A percentile compares a stretch with the other conserved stretches of the same genome.
Evolutionary conservation across 2,113 vertebrate species (phyloP).

Genomic region (Erinaceus europaeus): DNA sequence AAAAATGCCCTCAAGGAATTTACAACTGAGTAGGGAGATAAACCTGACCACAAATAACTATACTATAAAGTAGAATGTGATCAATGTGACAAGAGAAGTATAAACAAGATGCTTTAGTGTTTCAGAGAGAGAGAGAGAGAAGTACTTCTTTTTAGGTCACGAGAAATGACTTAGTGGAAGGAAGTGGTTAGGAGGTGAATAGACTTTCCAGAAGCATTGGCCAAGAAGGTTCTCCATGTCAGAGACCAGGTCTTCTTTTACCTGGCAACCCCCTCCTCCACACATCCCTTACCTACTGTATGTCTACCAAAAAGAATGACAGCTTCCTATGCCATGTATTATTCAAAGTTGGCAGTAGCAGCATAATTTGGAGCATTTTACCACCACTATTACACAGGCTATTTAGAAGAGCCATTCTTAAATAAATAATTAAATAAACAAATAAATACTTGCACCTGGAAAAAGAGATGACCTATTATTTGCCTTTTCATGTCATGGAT

Average conservation of each 20-base stretch:
- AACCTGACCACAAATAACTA: conserved; percentile 41
- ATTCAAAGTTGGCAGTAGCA: neutral
- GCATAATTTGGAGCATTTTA: neutral
- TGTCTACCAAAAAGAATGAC: conserved; percentile 19
- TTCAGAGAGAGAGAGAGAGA: conserved; percentile 20
- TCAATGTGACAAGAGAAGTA: conserved; percentile 25
- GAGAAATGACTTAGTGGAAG: conserved; percentile 41
- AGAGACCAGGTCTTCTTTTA: conserved; percentile 19
- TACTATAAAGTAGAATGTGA: conserved; percentile 38
- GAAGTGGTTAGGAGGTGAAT: conserved; percentile 6
- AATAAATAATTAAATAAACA: neutral
- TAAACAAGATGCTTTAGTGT: conserved; percentile 42
- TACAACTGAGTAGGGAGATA: conserved; percentile 32
- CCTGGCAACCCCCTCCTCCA: too few relatives aligned
- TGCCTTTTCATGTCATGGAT: neutral
- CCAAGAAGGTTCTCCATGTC: conserved; percentile 28
- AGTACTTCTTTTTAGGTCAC: conserved; percentile 16
- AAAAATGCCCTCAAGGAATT: conserved; percentile 38
- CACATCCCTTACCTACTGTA: too few relatives aligned
- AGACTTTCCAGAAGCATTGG: conserved; percentile 4
- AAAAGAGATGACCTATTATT: neutral
- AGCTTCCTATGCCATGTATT: neutral
- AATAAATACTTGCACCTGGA: neutral
- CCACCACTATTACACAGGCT: neutral
- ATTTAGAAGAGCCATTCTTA: neutral